phyloP scores from a whole-genome alignment of 1,140 invertebrate genomes.

The Araneus ventricosus region DNA sequence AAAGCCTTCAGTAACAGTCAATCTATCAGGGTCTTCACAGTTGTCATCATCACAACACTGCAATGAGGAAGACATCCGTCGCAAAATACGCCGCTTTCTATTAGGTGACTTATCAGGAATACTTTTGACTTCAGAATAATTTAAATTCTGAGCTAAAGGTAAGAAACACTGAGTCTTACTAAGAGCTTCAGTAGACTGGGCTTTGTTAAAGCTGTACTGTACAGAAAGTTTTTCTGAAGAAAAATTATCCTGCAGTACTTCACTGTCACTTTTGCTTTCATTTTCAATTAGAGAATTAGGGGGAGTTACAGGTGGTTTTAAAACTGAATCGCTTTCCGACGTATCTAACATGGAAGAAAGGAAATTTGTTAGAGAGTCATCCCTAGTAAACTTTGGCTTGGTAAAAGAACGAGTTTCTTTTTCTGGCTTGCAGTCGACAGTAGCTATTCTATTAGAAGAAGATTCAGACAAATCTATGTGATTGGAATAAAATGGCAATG shows the following conservation, averaged over 20 bases:
- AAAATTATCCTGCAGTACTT: constrained; percentile 8
- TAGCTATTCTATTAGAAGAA: not conserved
- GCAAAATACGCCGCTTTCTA: constrained; percentile 40
- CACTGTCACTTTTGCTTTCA: constrained; percentile 32
- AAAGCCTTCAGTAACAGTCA: not conserved
- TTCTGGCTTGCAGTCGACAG: not conserved
- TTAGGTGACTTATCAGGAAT: constrained; percentile 7
- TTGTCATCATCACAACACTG: constrained; percentile 36
- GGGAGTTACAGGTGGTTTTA: not conserved
- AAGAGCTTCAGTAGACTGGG: not conserved
- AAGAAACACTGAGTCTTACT: not conserved
- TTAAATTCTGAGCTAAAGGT: not conserved
- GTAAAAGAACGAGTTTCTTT: not conserved
- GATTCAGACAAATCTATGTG: not conserved
- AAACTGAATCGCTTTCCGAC: not conserved
- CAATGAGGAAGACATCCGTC: constrained; percentile 54
- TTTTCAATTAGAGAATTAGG: not conserved
- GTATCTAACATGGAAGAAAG: constrained; percentile 53
- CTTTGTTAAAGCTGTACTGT: not conserved
- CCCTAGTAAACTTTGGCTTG: constrained; percentile 44
- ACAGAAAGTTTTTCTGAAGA: not conserved
- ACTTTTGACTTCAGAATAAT: not conserved
- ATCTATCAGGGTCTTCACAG: not conserved
- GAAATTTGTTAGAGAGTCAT: constrained; percentile 47
- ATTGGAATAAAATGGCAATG: not conserved